Evolutionary conservation across 2,888 invertebrate genomes (phyloP), one percentile per base, ranked within the genome.

Genomic region (Xestobium rufovillosum): DNA sequence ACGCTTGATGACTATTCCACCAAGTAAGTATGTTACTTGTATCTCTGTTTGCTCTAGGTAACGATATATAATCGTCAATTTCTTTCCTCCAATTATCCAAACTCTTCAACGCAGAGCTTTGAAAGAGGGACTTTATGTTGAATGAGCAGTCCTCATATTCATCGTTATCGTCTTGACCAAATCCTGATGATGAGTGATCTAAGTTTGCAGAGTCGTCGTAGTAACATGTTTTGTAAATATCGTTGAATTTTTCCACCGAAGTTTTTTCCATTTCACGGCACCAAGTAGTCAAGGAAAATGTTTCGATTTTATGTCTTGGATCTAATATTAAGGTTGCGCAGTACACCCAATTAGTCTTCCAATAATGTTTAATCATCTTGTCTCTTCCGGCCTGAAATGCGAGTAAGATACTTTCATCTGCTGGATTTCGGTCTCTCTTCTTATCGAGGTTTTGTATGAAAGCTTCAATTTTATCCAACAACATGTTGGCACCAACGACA

Each of bases 301-400:
- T 47, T 29, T 51, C 39, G n/a, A 31, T 25, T 34, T 53, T 53
- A 34, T 50, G 51, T 15, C 45, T 38, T 19, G 49, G 47, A 33
- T 54, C 50, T 30, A 51, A 37, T 26, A 52, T 46, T 26, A 52
- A 37, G 17, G 39, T 13, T 4, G 44, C 34, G 33, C 49, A 51
- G 28, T 52, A 53, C 26, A 49, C 41, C 51, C 51, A 53, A 31
- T 53, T 53, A 4, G 34, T 45, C 31, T 45, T 45, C 10, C 26
- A 19, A 32, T 50, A 52, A 39, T 53, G 53, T 32, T 51, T 46
- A 3, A 52, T 15, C 14, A 53, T 44, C 44, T 49, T 50, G 31
- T 46, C 44, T 25, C 47, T 26, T 10, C 45, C 44, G 16, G 39
- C 42, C 40, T 46, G 45, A 31, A 43, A 43, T 14, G 35, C 45